Conservation (phyloP, 1,140 invertebrate species). For the Dendrolimus punctatus region DNA sequence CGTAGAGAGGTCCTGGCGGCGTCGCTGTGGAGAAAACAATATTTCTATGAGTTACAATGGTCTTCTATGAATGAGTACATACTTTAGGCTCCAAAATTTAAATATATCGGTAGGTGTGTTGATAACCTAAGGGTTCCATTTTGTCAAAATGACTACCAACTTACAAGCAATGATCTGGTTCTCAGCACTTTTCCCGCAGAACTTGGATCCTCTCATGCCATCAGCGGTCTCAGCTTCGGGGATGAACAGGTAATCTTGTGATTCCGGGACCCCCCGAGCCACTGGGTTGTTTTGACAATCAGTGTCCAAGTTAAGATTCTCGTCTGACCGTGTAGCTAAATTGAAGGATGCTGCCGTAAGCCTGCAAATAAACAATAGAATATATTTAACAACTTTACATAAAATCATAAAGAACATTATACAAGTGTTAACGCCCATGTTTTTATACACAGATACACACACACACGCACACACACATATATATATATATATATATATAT, state of each 20-base stretch:
- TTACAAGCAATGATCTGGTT: conserved; percentile 63
- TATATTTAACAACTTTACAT: neutral
- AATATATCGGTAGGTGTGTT: too few species aligned
- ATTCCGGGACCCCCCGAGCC: conserved; percentile 35
- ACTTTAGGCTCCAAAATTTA: too few species aligned
- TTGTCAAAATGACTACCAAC: conserved; percentile 12
- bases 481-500: too few species aligned
- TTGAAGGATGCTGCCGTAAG: conserved; percentile 55
- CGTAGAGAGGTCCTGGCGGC: conserved; percentile 59
- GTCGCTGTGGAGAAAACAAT: conserved; percentile 36
- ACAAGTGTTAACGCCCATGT: too few species aligned
- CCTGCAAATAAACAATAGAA: conserved; percentile 18
- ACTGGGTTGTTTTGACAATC: conserved; percentile 61
- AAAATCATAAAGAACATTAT: neutral
- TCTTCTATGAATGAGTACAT: too few species aligned
- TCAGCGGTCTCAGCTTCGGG: conserved; percentile 65
- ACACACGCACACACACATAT: too few species aligned
- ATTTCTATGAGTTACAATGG: too few species aligned
- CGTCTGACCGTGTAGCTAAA: conserved; percentile 36
- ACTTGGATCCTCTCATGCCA: conserved; percentile 57
- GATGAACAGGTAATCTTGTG: conserved; percentile 71
- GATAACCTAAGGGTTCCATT: too few species aligned
- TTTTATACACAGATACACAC: too few species aligned
- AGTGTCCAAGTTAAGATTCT: conserved; percentile 53
- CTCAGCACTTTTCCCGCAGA: conserved; percentile 51